Conservation (phyloP, 2,888 invertebrate species). For the Pammene fasciana region DNA sequence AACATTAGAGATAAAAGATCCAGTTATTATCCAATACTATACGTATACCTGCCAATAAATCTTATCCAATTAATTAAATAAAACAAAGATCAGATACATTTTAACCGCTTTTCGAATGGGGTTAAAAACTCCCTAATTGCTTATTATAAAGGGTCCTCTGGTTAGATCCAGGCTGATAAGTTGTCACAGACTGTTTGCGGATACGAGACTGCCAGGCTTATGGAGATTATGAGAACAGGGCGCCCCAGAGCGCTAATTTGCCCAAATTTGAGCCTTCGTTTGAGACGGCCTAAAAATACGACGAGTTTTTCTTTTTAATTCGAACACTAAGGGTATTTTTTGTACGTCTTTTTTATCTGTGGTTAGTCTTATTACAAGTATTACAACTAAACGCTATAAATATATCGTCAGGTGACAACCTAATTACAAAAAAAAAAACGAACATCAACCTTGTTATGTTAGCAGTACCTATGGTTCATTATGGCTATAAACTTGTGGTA, state of each 20-base stretch:
- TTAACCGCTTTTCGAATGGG: not conserved
- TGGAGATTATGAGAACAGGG: not conserved
- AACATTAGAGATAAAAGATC: not conserved
- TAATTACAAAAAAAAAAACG: no score
- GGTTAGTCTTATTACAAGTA: no score
- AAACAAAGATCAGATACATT: not conserved
- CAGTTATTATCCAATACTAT: no score
- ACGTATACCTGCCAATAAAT: no score
- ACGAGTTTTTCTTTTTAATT: not conserved
- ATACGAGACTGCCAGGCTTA: constrained; percentile 3
- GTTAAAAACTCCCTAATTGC: not conserved
- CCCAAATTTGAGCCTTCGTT: not conserved
- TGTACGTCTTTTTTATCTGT: not conserved
- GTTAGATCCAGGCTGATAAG: not conserved
- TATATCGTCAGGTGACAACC: no score
- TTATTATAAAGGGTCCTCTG: not conserved
- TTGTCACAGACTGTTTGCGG: not conserved
- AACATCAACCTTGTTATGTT: no score
- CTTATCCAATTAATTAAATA: not conserved
- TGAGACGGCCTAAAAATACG: not conserved
- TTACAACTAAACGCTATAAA: no score
- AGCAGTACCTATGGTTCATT: no score
- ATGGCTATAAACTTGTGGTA: no score
- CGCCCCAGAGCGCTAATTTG: not conserved
- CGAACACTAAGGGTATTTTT: not conserved